Base-by-base conservation (phyloP, 2,113 vertebrate species). In the Arothron firmamentum region DNA sequence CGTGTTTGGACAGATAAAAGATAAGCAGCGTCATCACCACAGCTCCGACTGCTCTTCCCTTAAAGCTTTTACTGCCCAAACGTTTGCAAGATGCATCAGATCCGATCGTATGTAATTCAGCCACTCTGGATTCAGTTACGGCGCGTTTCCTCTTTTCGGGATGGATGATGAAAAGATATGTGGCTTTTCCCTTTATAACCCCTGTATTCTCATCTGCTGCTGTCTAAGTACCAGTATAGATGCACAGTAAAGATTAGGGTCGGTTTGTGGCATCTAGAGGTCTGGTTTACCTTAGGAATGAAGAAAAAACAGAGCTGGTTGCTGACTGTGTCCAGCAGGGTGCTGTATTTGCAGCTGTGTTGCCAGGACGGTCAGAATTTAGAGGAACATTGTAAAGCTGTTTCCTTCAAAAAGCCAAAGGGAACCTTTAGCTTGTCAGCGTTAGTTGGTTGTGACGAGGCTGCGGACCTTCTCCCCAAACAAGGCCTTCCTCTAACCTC, bases 1-100 rank as follows among this genome's bases (percentile, higher is more conserved):
- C 65, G 18, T 67, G 74, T 79, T 70, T 73, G 66, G 49, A 65
- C 59, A 59, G 84, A 82, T 76, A 71, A 84, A 86, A 83, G 76
- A 62, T 58, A 56, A 50, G 34, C 46, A n/a, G 34, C 50, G 34
- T 23, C 21, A 23, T 23, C 21, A 23, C 21, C 21, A 31, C 25
- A 63, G 50, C 67, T 72, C 67, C 5, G 38, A 56, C 72, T 70
- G 47, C 78, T 75, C 61, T 55, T 80, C 53, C 74, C 78, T 75
- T 69, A 86, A 88, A 85, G 80, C 75, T 66, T 73, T 65, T 43
- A 55, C 64, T 49, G 48, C 55, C 55, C 56, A 59, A 56, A 72
- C 62, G 48, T 43, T 56, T 23, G 52, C 60, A 65, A 20, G 58
- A 65, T 52, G 28, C 31, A 70, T 21, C 67, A 74, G 72, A 79